phyloP scores from a whole-genome alignment of 2,113 vertebrate genomes.

The Halcyon senegalensis region DNA sequence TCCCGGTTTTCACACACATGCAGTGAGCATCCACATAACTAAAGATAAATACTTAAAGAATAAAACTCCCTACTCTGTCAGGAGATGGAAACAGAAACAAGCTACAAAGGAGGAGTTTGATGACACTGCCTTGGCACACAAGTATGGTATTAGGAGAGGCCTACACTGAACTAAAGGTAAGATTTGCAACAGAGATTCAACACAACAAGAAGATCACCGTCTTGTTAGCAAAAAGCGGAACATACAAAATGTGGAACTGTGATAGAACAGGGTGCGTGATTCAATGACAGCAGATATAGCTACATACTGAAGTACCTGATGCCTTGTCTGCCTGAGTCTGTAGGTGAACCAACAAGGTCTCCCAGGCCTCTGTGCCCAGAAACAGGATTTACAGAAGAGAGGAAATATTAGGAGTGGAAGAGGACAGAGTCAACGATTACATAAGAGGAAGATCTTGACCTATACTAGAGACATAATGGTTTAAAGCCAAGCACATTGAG shows the following conservation, averaged over 20 bases:
- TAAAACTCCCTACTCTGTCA: conserved; percentile 27
- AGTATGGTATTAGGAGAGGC: neutral
- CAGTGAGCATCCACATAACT: neutral
- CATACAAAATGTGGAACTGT: neutral
- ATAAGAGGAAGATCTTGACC: neutral
- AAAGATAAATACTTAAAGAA: neutral
- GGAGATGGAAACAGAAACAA: conserved; percentile 42
- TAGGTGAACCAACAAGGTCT: neutral
- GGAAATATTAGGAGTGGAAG: neutral
- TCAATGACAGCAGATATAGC: neutral
- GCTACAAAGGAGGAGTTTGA: neutral
- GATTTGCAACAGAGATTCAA: neutral
- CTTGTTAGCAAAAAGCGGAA: neutral
- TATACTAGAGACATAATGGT: fast-evolving
- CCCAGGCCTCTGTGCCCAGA: neutral
- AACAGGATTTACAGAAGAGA: neutral
- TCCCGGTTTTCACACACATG: neutral
- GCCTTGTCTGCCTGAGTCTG: neutral
- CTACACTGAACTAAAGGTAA: neutral
- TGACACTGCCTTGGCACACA: neutral
- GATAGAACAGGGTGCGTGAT: neutral
- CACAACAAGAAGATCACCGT: neutral
- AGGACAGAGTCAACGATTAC: neutral
- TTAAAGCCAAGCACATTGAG: neutral
- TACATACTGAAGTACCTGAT: neutral